phyloP scores from a whole-genome alignment of 2,113 vertebrate species.

The Spea bombifrons region DNA sequence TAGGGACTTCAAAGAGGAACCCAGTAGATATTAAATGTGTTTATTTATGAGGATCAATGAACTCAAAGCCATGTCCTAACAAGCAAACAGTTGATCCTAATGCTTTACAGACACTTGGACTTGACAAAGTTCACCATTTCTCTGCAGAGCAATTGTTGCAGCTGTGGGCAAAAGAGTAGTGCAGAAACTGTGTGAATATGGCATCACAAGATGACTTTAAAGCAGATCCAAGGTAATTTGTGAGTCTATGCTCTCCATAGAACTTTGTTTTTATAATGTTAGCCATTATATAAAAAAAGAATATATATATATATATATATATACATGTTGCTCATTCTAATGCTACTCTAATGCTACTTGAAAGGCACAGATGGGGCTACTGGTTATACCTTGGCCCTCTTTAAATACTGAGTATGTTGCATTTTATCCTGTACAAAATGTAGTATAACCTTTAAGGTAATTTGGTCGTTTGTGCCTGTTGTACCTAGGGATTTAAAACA shows the following conservation, averaged over 20 bases:
- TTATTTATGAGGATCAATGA: conserved; percentile 28
- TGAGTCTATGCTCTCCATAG: not conserved
- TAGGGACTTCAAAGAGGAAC: not conserved
- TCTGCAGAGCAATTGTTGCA: not conserved
- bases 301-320: no score
- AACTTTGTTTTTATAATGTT: no score
- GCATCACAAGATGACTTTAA: conserved; percentile 10
- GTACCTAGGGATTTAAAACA: no score
- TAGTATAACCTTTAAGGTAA: no score
- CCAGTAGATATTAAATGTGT: not conserved
- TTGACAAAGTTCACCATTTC: conserved; percentile 21
- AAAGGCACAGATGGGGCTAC: no score
- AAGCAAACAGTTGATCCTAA: not conserved
- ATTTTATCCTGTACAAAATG: no score
- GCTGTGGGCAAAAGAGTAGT: not conserved
- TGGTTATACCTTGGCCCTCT: no score
- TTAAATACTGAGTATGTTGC: no score
- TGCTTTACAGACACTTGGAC: conserved; percentile 9
- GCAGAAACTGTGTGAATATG: conserved; percentile 9
- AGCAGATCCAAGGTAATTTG: conserved; percentile 24
- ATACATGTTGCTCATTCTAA: no score
- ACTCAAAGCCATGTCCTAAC: conserved; percentile 2
- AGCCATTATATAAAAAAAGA: no score
- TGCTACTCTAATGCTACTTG: no score
- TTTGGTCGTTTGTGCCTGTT: no score